Evolutionary conservation across 2,797 vertebrate species (phyloP).

Genomic region (Phylloscopus collybita): DNA sequence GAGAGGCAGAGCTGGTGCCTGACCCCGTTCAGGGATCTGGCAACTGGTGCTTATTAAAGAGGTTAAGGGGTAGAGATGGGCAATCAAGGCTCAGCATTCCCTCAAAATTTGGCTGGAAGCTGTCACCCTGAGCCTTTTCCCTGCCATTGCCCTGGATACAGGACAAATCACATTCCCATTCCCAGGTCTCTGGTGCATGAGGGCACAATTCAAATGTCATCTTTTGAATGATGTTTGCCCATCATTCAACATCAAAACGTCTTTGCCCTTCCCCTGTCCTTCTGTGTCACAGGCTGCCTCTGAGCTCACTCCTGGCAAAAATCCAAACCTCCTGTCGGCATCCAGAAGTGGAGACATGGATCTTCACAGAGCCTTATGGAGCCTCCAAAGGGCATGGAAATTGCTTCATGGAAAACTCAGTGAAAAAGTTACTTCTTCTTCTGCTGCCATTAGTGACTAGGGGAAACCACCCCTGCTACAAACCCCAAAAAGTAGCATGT

Average conservation of each 20-base stretch:
- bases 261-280: slow-evolving; percentile 13
- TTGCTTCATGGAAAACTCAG: neutral
- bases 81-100: neutral
- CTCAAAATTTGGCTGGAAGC: neutral
- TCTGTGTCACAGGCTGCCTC: neutral
- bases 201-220: neutral
- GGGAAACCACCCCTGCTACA: neutral
- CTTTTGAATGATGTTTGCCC: slow-evolving; percentile 18
- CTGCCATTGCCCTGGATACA: neutral
- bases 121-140: neutral
- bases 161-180: neutral
- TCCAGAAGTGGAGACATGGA: neutral
- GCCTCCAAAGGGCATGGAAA: neutral
- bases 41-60: neutral
- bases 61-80: neutral
- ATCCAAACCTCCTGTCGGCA: neutral
- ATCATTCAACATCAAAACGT: slow-evolving; percentile 8
- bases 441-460: neutral
- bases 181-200: neutral
- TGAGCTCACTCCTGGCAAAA: neutral
- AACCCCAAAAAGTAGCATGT: neutral
- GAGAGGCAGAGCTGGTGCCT: neutral
- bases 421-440: neutral
- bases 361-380: neutral
- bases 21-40: neutral